These are phyloP conservation scores for Leptopilina drosophilae DNA, from an alignment of 2,888 invertebrate genomes.

Conservation along the genomic window DNA sequence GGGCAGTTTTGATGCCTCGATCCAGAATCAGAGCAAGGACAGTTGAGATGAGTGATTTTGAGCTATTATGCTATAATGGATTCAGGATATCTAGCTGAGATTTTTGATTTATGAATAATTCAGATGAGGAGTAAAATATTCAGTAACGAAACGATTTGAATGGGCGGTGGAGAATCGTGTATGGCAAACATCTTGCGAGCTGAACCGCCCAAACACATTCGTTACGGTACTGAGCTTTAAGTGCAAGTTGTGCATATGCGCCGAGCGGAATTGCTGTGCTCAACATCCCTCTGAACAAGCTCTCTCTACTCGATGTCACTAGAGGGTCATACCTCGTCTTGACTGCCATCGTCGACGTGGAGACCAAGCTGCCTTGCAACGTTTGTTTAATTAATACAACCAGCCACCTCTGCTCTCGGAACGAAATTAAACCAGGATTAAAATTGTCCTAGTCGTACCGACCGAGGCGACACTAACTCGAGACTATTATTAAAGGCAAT, in stretches of 20 bases:
- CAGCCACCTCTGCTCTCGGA: constrained; percentile 23
- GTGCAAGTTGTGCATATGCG: constrained; percentile 26
- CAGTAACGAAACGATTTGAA: constrained; percentile 25
- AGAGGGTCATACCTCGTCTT: constrained; percentile 51
- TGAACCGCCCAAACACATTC: constrained; percentile 25
- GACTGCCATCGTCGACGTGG: constrained; percentile 29
- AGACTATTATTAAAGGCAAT: constrained; percentile 46
- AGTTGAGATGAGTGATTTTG: not conserved
- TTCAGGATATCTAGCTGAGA: constrained; percentile 11
- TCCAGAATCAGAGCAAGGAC: too few species aligned
- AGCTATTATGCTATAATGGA: constrained; percentile 15
- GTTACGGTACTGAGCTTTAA: constrained; percentile 31
- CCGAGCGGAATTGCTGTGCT: constrained; percentile 50
- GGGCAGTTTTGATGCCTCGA: too few species aligned
- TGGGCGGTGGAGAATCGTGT: constrained; percentile 22
- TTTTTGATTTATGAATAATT: constrained; percentile 41
- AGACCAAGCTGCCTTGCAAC: constrained; percentile 41
- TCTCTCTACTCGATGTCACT: constrained; percentile 57
- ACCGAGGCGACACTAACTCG: constrained; percentile 14
- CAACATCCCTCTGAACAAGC: constrained; percentile 49
- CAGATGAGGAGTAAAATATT: constrained; percentile 22
- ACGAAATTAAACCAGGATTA: constrained; percentile 48
- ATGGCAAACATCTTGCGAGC: constrained; percentile 32
- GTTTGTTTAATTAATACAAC: constrained; percentile 60
- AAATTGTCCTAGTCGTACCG: constrained; percentile 39